These are phyloP conservation scores for Ips typographus DNA, from an alignment of 1,140 invertebrate genomes.

Conservation along the genomic window DNA sequence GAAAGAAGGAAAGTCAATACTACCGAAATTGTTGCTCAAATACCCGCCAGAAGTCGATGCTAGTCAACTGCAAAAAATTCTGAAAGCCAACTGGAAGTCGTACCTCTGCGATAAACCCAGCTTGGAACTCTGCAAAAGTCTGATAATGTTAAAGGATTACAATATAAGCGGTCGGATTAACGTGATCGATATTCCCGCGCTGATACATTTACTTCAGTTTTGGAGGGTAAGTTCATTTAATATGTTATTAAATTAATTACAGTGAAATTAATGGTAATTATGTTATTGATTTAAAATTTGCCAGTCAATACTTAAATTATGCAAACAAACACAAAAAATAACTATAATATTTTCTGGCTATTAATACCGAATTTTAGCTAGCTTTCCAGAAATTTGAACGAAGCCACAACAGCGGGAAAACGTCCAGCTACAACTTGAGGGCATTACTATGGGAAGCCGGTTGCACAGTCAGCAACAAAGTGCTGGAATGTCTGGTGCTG, in stretches of 20 bases:
- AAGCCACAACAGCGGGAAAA: constrained; percentile 58
- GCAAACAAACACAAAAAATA: too few species aligned
- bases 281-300: too few species aligned
- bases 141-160: constrained; percentile 68
- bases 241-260: neutral
- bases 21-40: constrained; percentile 57
- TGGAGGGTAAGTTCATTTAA: constrained; percentile 59
- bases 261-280: too few species aligned
- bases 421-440: constrained; percentile 65
- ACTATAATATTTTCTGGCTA: constrained; percentile 14
- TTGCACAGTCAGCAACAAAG: constrained; percentile 72
- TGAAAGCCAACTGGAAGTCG: constrained; percentile 62
- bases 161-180: constrained; percentile 66
- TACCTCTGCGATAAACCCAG: constrained; percentile 56
- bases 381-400: constrained; percentile 65
- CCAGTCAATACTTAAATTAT: too few species aligned
- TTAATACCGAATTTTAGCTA: constrained; percentile 48
- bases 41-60: constrained; percentile 68
- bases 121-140: constrained; percentile 64
- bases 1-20: constrained; percentile 56
- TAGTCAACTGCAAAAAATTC: constrained; percentile 61
- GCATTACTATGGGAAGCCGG: constrained; percentile 69
- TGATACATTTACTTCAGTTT: constrained; percentile 67
- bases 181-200: constrained; percentile 60
- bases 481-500: constrained; percentile 70